Conservation (phyloP, 2,888 invertebrate species). For the Thymelicus lineola region DNA sequence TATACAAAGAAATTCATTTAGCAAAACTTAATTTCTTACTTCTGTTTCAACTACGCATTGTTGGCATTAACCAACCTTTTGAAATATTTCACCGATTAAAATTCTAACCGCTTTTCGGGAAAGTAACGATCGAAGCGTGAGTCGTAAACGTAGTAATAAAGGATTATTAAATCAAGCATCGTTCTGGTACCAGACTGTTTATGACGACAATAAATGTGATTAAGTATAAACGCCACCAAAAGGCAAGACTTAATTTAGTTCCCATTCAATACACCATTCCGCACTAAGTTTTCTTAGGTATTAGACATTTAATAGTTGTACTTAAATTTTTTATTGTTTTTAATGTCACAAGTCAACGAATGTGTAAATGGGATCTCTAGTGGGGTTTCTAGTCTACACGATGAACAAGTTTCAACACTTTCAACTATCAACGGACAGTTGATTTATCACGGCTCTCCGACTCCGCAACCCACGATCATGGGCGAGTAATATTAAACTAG, state of each 20-base stretch:
- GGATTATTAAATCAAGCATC: conserved; percentile 18
- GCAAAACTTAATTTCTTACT: conserved; percentile 3
- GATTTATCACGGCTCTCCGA: no score
- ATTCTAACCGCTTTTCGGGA: conserved; percentile 11
- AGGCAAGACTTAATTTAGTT: not conserved
- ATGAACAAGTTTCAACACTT: no score
- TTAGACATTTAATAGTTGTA: no score
- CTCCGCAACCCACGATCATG: no score
- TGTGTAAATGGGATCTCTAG: no score
- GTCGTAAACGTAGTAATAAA: not conserved
- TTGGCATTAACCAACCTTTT: conserved; percentile 5
- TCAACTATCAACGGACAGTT: no score
- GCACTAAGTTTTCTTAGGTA: no score
- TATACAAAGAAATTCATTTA: not conserved
- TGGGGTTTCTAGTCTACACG: no score
- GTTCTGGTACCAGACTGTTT: not conserved
- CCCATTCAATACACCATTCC: no score
- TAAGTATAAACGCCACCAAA: conserved; percentile 1
- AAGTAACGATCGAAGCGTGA: conserved; percentile 4
- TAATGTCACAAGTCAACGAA: no score
- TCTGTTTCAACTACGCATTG: not conserved
- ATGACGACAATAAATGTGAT: conserved; percentile 15
- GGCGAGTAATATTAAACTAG: no score
- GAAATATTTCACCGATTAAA: conserved; percentile 4
- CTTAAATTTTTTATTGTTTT: no score